Evolutionary conservation across 2,797 vertebrate species (phyloP), one percentile per base, ranked within the genome.

Genomic region (Hippocampus kuda): DNA sequence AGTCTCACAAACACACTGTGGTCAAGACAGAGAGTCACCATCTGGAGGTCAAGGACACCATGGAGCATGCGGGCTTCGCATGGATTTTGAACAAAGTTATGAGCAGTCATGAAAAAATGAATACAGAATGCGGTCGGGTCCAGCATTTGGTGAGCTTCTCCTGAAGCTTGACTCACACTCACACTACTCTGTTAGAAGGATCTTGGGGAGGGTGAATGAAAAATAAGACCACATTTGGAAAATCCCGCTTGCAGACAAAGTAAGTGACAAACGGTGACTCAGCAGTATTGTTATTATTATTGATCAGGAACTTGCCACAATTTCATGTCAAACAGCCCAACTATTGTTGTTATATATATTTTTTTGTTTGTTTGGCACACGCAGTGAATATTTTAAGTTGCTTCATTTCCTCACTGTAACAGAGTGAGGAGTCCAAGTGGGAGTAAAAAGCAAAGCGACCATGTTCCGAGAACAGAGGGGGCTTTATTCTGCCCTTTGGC

Each of bases 401-500:
- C 64, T 69, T 77, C 62, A 72, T 70, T 83, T 79, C 73, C 71
- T 90, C 75, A 90, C 68, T 89, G 88, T 12, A 91, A 81, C 62
- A 91, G 80, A 57, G 65, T 59, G 68, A 90, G 81, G 42, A 89
- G 80, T 66, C 82, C 77, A 12, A 91, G 77, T 11, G 88, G 83
- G 30, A 90, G 75, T 59, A 91, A 70, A 72, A 89, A 24, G 81
- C 77, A 84, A 51, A 88, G 77, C 30, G 87, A 69, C 84, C 84
- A 85, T 67, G 70, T 75, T 26, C 72, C 76, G 1, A 87, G 79
- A 48, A 82, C 79, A 77, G 82, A 81, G 65, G 82, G 46, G 20
- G 83, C 88, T 78, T 72, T 84, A 79, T 85, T 87, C 71, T 78
- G 77, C 70, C 83, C 84, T 20, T 75, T 73, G 51, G 83, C 83